Conservation (phyloP, 1,140 invertebrate genomes). For the Drosophila athabasca region DNA sequence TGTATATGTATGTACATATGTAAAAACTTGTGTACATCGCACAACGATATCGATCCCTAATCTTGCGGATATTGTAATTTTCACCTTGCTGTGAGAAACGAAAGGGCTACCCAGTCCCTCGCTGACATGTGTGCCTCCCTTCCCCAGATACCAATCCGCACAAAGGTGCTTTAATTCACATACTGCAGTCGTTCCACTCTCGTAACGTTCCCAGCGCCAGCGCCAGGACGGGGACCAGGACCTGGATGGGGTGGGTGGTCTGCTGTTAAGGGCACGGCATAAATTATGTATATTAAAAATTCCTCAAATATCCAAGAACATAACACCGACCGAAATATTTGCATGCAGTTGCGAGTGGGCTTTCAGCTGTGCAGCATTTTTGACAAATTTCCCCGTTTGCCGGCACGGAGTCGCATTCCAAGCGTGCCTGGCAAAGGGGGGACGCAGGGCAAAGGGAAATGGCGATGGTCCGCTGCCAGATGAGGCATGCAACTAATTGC, state of each 20-base stretch:
- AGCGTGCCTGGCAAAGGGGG: constrained; percentile 24
- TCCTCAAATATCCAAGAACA: constrained; percentile 60
- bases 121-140: too few species aligned
- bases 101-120: too few species aligned
- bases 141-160: too few species aligned
- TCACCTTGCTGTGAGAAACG: too few species aligned
- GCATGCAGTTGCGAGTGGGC: constrained; percentile 60
- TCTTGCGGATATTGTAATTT: too few species aligned
- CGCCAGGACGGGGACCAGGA: not conserved
- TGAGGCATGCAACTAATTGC: constrained; percentile 66
- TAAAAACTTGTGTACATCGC: not conserved
- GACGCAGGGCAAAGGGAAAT: not conserved
- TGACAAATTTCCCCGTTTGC: constrained; percentile 71
- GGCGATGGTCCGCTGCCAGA: constrained; percentile 20
- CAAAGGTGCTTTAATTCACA: too few species aligned
- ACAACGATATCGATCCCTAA: too few species aligned
- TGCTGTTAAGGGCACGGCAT: constrained; percentile 23
- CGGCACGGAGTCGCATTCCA: constrained; percentile 64
- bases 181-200: too few species aligned
- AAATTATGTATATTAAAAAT: constrained; percentile 80
- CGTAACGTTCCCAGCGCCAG: too few species aligned
- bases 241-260: not conserved
- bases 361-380: constrained; percentile 58
- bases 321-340: constrained; percentile 62
- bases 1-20: not conserved